These are phyloP conservation scores for Sebastes aleutianus DNA, from an alignment of 2,797 vertebrate genomes.

Conservation along the genomic window DNA sequence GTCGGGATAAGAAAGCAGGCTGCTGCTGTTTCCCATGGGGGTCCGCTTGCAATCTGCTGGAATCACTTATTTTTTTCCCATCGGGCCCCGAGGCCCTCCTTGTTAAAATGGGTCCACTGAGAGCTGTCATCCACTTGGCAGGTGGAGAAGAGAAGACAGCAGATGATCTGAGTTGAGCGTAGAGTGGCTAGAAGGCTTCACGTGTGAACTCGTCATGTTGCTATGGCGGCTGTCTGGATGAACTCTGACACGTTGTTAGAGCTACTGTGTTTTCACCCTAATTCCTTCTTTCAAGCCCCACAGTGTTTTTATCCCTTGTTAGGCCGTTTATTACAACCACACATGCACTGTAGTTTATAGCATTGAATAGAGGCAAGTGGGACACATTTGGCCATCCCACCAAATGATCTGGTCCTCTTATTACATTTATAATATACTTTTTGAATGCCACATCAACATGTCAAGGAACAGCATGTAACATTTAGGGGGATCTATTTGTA, in stretches of 20 bases:
- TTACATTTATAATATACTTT: not conserved
- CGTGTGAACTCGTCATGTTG: slow-evolving; percentile 43
- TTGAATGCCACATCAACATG: not conserved
- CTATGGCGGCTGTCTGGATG: slow-evolving; percentile 29
- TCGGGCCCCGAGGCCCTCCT: slow-evolving; percentile 43
- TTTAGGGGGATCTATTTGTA: too few relatives aligned
- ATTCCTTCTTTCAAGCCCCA: slow-evolving; percentile 1
- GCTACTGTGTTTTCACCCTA: slow-evolving; percentile 5
- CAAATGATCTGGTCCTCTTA: not conserved
- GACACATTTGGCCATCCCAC: not conserved
- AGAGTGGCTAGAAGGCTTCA: slow-evolving; percentile 50
- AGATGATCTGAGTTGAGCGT: slow-evolving; percentile 57
- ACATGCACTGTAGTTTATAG: not conserved
- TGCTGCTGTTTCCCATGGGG: slow-evolving; percentile 47
- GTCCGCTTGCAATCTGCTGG: slow-evolving; percentile 45
- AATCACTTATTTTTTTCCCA: slow-evolving; percentile 50
- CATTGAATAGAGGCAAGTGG: not conserved
- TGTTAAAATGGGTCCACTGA: slow-evolving; percentile 63
- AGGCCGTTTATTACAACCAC: not conserved
- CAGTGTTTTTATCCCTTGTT: not conserved
- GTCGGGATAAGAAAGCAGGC: slow-evolving; percentile 32
- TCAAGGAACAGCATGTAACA: too few relatives aligned
- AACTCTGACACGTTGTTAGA: slow-evolving; percentile 34
- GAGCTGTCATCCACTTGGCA: slow-evolving; percentile 64
- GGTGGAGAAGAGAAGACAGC: slow-evolving; percentile 57